Percentiles rank a stretch among this genome's conserved stretches.
phyloP scores from a whole-genome alignment of 2,888 invertebrate species.

The Oxyteleia sp. region DNA sequence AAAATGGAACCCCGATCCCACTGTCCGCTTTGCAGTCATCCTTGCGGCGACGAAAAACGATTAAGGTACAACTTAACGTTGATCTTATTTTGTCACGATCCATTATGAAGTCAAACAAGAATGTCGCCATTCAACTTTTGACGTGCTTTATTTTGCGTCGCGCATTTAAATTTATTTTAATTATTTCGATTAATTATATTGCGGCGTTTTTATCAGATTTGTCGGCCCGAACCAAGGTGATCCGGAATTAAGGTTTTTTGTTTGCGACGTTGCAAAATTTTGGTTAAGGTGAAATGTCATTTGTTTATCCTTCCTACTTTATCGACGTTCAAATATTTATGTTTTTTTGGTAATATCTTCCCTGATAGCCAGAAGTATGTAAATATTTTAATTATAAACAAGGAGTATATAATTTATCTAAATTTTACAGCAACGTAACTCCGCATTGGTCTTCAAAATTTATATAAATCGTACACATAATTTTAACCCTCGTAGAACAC shows the following conservation, averaged over 20 bases:
- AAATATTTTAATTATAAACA: no score
- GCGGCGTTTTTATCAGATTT: background rate
- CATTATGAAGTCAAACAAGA: conserved; percentile 17
- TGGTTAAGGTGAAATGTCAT: no score
- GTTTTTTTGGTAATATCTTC: no score
- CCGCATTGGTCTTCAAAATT: no score
- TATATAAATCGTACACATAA: no score
- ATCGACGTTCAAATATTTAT: no score
- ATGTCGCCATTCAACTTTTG: conserved; percentile 8
- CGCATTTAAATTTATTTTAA: background rate
- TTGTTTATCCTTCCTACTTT: no score
- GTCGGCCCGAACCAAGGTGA: background rate
- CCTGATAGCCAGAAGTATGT: no score
- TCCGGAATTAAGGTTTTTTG: background rate
- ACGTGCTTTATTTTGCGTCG: conserved; percentile 5
- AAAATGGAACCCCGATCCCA: conserved; percentile 48
- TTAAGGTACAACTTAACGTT: conserved; percentile 34
- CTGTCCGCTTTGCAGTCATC: conserved; percentile 24
- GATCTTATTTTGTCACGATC: conserved; percentile 41
- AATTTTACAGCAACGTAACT: no score
- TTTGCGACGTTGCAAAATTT: no score
- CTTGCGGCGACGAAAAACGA: conserved; percentile 38
- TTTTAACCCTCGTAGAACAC: no score
- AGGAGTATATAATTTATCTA: no score
- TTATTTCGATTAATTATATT: background rate